Evolutionary conservation across 2,888 invertebrate species (phyloP).

Genomic region (Anorthoa munda): DNA sequence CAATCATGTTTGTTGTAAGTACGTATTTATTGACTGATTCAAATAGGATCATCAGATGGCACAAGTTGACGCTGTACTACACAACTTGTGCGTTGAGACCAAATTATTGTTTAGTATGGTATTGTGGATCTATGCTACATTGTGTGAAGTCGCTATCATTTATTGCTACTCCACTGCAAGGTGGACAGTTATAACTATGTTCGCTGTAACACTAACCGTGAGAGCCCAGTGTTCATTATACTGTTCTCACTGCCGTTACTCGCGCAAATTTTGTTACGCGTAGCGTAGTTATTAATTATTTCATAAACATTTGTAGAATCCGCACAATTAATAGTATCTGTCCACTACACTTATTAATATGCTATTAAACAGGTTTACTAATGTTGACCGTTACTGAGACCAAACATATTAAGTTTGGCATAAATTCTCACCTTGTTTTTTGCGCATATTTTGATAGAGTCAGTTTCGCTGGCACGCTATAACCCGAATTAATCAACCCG

Average conservation of each 20-base stretch:
- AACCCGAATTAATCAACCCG: slow-evolving; percentile 57
- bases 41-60: not conserved
- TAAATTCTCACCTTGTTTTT: slow-evolving; percentile 37
- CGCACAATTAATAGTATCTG: slow-evolving; percentile 7
- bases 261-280: slow-evolving; percentile 42
- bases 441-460: slow-evolving; percentile 55
- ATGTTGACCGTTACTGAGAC: slow-evolving; percentile 52
- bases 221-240: slow-evolving; percentile 66
- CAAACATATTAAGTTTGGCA: slow-evolving; percentile 29
- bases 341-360: slow-evolving; percentile 12
- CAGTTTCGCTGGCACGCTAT: slow-evolving; percentile 62
- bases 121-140: slow-evolving; percentile 14
- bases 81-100: slow-evolving; percentile 4
- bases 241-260: slow-evolving; percentile 65
- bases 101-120: slow-evolving; percentile 10
- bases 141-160: slow-evolving; percentile 31
- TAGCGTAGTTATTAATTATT: slow-evolving; percentile 29
- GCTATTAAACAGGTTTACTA: slow-evolving; percentile 60
- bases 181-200: slow-evolving; percentile 72
- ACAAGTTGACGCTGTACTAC: not conserved
- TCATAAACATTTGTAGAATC: slow-evolving; percentile 12
- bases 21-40: not conserved
- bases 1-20: not conserved
- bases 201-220: slow-evolving; percentile 72
- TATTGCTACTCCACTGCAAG: slow-evolving; percentile 58